Evolutionary conservation across 2,888 invertebrate genomes (phyloP), one percentile per base, ranked within the genome.

Genomic region (Papilio demoleus): DNA sequence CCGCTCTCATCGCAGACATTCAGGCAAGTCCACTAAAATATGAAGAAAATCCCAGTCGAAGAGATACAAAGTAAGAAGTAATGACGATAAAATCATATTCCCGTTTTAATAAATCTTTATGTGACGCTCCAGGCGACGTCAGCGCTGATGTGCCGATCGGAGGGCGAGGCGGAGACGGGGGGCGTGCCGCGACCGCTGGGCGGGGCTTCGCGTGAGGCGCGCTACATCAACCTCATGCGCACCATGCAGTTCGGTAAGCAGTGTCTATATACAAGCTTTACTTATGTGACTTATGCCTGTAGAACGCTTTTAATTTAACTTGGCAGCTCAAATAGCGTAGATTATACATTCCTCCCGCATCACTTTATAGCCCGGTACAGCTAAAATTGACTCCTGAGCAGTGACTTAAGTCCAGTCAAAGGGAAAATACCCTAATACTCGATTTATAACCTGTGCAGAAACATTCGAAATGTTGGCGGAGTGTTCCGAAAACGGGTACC

Each of bases 401-500:
- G n/a, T n/a, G n/a, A n/a, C n/a, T n/a, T n/a, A n/a, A n/a, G n/a
- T n/a, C n/a, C n/a, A n/a, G n/a, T n/a, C n/a, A n/a, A n/a, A n/a
- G n/a, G n/a, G n/a, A n/a, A n/a, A n/a, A n/a, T n/a, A n/a, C n/a
- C n/a, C n/a, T n/a, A n/a, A n/a, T n/a, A n/a, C n/a, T n/a, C n/a
- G n/a, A 31, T 12, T 22, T 59, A 14, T 31, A 19, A 19, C 19
- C 4, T 40, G 12, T 24, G 38, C 87, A 97, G 98, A 97, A 85
- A 97, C 98, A 17, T 97, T 94, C 85, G 98, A 98, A 88, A 97
- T 98, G 97, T 96, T 98, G 75, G 94, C 95, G 62, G 98, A 98
- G 84, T 93, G 94, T 72, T 88, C 93, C 6, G 95, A 95, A 72
- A 94, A 94, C 75, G 96, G 96, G 65, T 96, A 95, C 82, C 94